Evolutionary conservation across 2,797 vertebrate genomes (phyloP), one percentile per base, ranked within the genome.

Genomic region (Thalassophryne amazonica): DNA sequence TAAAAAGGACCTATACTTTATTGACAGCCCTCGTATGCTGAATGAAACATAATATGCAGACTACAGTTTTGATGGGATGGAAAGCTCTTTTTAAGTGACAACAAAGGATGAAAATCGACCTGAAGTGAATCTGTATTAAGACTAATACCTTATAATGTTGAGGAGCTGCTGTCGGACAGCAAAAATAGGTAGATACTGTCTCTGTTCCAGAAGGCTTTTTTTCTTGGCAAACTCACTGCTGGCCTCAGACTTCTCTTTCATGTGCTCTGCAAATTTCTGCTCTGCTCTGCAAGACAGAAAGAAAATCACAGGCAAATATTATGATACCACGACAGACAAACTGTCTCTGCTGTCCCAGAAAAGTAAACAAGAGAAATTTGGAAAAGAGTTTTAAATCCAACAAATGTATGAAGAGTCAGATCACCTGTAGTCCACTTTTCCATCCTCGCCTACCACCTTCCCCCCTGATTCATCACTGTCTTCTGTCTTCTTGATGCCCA

Each of bases 261-360:
- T 96, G 74, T 99, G 97, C 66, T 98, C 94, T 0, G 97, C 97
- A 90, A 99, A 99, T 76, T 99, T 98, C 85, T 98, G 97, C 57
- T 99, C 97, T 0, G 96, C 84, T 85, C 97, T 99, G 65, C 36
- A 17, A 56, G 5, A 3, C 12, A 54, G 14, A 69, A 2, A 56
- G 11, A 57, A 24, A 39, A 29, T 5, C 1, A 28, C 1, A n/a
- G n/a, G n/a, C 4, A 21, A 29, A 18, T 17, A 8, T 16, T 0
- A 24, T 49, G 12, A 16, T 8, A 0, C 13, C 11, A 8, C 9
- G 30, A 28, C 16, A 46, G 17, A 43, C n/a, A 43, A 48, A 31
- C 4, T 13, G 3, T 37, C 3, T 27, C 9, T 7, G 8, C 4
- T 17, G 10, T 12, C 37, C 2, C 10, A n/a, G 1, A 0, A n/a